These are phyloP conservation scores for Hypomesus transpacificus DNA, from an alignment of 2,113 vertebrate genomes.

Conservation along the genomic window DNA sequence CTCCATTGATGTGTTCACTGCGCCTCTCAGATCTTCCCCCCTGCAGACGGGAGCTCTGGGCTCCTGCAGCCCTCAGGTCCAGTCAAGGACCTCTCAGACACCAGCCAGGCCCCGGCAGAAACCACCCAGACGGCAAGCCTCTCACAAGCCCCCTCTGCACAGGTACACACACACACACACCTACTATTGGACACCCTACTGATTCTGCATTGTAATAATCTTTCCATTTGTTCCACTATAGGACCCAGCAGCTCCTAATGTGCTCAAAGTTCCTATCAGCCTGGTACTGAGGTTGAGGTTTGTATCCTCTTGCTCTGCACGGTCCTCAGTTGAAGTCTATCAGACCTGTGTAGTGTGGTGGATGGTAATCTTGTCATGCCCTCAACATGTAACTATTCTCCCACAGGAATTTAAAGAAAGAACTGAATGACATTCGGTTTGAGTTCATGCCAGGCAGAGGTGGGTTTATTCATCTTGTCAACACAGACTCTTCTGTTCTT, in stretches of 20 bases:
- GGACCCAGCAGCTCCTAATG: conserved; percentile 69
- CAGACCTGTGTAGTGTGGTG: not conserved
- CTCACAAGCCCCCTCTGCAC: conserved; percentile 61
- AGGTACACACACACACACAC: conserved; percentile 23
- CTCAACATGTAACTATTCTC: conserved; percentile 5
- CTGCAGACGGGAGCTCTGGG: conserved; percentile 61
- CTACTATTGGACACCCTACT: not conserved
- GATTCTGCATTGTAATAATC: not conserved
- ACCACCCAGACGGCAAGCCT: conserved; percentile 68
- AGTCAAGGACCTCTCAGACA: conserved; percentile 69
- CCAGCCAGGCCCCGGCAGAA: conserved; percentile 74
- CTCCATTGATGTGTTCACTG: not conserved
- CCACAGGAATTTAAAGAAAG: conserved; percentile 93
- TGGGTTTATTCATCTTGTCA: conserved; percentile 47
- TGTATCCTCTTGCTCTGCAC: conserved; percentile 17
- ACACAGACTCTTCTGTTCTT: not conserved
- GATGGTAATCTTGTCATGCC: not conserved
- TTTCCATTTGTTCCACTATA: conserved; percentile 34
- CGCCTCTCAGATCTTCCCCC: conserved; percentile 54
- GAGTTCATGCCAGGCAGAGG: conserved; percentile 98
- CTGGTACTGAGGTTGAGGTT: conserved; percentile 90
- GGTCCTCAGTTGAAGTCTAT: not conserved
- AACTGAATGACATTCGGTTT: conserved; percentile 97
- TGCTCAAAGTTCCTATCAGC: conserved; percentile 82
- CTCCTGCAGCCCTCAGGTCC: conserved; percentile 73